Base-by-base conservation (phyloP, 2,888 invertebrate species). In the Andrena minutula region DNA sequence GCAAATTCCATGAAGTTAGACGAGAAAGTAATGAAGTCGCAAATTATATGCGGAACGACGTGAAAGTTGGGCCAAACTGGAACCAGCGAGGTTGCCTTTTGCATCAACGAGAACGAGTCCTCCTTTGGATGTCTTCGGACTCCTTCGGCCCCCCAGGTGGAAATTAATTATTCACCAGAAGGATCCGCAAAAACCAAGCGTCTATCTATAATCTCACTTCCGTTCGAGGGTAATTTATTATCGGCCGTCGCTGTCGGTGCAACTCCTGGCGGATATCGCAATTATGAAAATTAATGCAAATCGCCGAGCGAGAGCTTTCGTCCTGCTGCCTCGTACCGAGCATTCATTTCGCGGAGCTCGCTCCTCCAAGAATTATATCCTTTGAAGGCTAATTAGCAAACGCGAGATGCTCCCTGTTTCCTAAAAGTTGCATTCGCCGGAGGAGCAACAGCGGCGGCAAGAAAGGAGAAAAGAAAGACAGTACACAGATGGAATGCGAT, bases 231-330 rank as follows among this genome's bases (percentile, higher is more conserved):
- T 56, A 64, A 83, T 82, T 75, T 72, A 78, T 83, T 75, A 65
- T 63, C 71, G 63, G 23, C 41, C 30, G 53, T 35, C 63, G 61
- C 47, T 12, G 70, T 0, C 77, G 61, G 28, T n/a, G 32, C 30
- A 32, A 51, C 82, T 63, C 56, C 53, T 70, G 4, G 0, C 35
- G 63, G 58, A 63, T 69, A 60, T 74, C 68, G 58, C 32, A 75
- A 83, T 83, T 83, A 78, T 64, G 83, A 79, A 83, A 78, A 82
- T 82, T 78, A 83, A 78, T 79, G 78, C 75, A n/a, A 69, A 16
- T 75, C 63, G 35, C 20, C 20, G 30, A 26, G 1, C 35, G 30
- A 49, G 12, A 28, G 41, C 61, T 47, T n/a, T 7, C 2, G 60
- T n/a, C 7, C 8, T 30, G 26, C 35, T 4, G 20, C 2, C 35